phyloP scores from a whole-genome alignment of 2,113 vertebrate species.

The Lanius ludovicianus region DNA sequence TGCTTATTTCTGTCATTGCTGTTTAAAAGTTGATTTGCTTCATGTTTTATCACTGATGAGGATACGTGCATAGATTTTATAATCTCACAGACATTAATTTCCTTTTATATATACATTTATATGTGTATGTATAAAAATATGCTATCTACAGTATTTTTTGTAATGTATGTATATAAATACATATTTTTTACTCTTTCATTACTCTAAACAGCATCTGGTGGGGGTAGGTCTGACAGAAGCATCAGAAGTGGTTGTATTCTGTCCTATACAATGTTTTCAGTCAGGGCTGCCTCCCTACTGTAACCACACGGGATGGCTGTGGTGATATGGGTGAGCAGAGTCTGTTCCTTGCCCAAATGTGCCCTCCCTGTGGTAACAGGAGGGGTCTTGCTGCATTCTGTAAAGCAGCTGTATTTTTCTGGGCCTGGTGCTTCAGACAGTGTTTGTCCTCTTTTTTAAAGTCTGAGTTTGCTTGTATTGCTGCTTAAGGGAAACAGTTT shows the following conservation, averaged over 20 bases:
- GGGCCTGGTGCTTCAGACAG: neutral
- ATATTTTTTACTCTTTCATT: neutral
- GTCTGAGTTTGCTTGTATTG: neutral
- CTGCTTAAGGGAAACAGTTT: neutral
- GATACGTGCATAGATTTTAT: neutral
- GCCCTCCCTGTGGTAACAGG: neutral
- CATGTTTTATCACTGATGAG: neutral
- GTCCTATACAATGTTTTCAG: fast-evolving
- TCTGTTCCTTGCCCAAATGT: neutral
- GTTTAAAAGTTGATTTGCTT: neutral
- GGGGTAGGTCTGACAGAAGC: neutral
- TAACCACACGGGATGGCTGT: neutral
- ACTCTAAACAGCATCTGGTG: neutral
- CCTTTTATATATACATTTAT: neutral
- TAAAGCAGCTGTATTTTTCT: neutral
- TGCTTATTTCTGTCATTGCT: neutral
- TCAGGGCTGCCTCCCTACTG: neutral
- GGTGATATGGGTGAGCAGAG: neutral
- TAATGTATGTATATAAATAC: too few species aligned
- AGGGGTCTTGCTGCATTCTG: neutral
- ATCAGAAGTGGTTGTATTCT: neutral
- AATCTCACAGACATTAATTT: neutral
- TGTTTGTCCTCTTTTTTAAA: neutral
- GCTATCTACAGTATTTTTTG: neutral
- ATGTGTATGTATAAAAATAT: neutral